A percentile compares a stretch with the other conserved stretches of the same genome.
Conservation (phyloP, 1,140 invertebrate species). For the Theocolax elegans region DNA sequence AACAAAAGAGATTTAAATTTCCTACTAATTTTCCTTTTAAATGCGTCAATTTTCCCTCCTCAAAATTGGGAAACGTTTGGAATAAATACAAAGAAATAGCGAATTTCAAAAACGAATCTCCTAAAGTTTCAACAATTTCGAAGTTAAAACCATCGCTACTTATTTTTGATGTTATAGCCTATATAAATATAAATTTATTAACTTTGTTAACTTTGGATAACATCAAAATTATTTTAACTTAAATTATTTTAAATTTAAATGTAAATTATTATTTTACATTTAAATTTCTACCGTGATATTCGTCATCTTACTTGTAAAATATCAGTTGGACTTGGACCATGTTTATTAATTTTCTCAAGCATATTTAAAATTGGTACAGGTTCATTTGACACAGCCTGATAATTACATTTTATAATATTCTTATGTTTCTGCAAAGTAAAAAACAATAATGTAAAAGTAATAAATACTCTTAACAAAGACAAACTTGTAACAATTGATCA, state of each 20-base stretch:
- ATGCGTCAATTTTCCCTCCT: constrained; percentile 82
- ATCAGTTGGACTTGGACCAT: constrained; percentile 46
- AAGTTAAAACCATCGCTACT: constrained; percentile 84
- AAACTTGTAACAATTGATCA: background rate
- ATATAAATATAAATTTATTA: constrained; percentile 30
- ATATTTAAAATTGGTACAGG: constrained; percentile 43
- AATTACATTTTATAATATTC: constrained; percentile 3
- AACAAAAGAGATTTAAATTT: constrained; percentile 83
- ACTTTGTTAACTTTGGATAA: background rate
- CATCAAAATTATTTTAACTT: too few relatives aligned
- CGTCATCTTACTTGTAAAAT: constrained; percentile 50
- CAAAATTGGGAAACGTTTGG: constrained; percentile 73
- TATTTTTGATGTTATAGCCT: constrained; percentile 78
- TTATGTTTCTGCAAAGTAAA: constrained; percentile 23
- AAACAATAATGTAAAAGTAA: constrained; percentile 8
- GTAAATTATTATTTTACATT: too few relatives aligned
- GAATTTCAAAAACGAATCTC: constrained; percentile 91
- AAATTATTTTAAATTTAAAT: too few relatives aligned
- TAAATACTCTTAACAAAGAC: background rate
- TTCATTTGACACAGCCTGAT: constrained; percentile 28
- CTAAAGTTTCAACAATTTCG: constrained; percentile 86
- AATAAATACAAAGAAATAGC: constrained; percentile 79
- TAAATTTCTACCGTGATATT: too few relatives aligned
- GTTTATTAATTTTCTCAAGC: constrained; percentile 15
- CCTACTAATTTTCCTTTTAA: constrained; percentile 83